Base-by-base conservation (phyloP, 2,888 invertebrate genomes). In the Athripsodes cinereus region DNA sequence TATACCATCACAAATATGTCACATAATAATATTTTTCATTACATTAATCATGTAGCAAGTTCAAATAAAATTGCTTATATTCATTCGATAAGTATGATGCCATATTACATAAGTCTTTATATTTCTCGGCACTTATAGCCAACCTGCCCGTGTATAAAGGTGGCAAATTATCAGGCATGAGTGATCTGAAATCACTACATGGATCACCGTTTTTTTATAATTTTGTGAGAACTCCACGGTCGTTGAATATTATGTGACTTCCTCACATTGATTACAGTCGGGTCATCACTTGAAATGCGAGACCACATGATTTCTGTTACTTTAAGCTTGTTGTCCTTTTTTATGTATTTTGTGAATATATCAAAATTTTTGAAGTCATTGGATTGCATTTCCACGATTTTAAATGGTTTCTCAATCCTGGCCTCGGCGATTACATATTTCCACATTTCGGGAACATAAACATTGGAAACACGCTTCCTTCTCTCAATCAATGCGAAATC, bases 401-500 rank as follows among this genome's bases (percentile, higher is more conserved):
- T 8, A 48, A 48, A 48, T 20, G 48, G 48, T 21, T 48, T 48
- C 6, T 46, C 21, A 19, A 48, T 5, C 21, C 48, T 48, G 19
- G 48, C 48, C 21, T 48, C 48, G 3, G 6, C 48, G 6, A 48
- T 48, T 48, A 48, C 48, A 48, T 48, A 20, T 20, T 48, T 48
- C 48, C 48, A 48, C 48, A 48, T 48, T 5, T 6, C 6, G 6
- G 48, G 48, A 20, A 48, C 21, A 48, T 20, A 48, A 3, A 48
- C 48, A 20, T 20, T 48, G 6, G 19, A 18, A 20, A 21, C 21
- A 8, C 19, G 3, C n/a, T 48, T 48, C n/a, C 48, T 48, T 21
- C n/a, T 48, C 21, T 48, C 48, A 48, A 48, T 48, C 48, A 48
- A 21, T 8, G 20, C 48, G 21, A 48, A 48, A 20, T 48, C 48